phyloP scores from a whole-genome alignment of 2,888 invertebrate genomes.

The Melanchra persicariae region DNA sequence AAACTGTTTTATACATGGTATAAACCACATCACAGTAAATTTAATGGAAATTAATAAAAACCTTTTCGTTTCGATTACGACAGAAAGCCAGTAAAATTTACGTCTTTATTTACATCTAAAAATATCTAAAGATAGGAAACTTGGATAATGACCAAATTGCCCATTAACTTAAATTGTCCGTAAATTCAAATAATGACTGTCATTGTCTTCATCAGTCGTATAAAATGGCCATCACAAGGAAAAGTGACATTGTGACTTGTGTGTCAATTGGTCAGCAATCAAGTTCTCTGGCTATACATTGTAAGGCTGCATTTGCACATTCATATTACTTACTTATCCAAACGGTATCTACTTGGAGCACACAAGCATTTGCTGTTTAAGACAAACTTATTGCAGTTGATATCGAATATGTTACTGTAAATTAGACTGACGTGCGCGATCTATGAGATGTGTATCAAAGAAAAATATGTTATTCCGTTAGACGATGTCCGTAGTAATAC shows the following conservation, averaged over 20 bases:
- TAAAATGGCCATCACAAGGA: not conserved
- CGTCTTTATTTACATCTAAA: not conserved
- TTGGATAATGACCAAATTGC: not conserved
- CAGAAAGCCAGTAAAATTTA: no score
- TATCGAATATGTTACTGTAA: constrained; percentile 82
- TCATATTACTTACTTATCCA: constrained; percentile 48
- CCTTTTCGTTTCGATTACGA: no score
- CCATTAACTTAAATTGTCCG: constrained; percentile 4
- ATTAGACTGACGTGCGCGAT: constrained; percentile 81
- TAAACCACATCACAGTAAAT: not conserved
- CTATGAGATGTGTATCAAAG: constrained; percentile 84
- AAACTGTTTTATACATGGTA: constrained; percentile 6
- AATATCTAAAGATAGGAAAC: not conserved
- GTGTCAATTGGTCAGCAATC: constrained; percentile 16
- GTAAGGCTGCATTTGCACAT: constrained; percentile 54
- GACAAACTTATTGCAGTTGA: constrained; percentile 78
- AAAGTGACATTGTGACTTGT: constrained; percentile 8
- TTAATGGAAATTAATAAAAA: not conserved
- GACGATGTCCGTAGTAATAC: constrained; percentile 77
- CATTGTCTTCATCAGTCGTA: constrained; percentile 6
- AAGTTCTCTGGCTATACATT: constrained; percentile 23
- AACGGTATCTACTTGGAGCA: constrained; percentile 63
- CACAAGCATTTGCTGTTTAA: constrained; percentile 76
- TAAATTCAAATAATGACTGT: not conserved
- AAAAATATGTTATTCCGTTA: constrained; percentile 88